These are phyloP conservation scores for Microdon myrmicae DNA, from an alignment of 2,888 invertebrate species.

Conservation along the genomic window DNA sequence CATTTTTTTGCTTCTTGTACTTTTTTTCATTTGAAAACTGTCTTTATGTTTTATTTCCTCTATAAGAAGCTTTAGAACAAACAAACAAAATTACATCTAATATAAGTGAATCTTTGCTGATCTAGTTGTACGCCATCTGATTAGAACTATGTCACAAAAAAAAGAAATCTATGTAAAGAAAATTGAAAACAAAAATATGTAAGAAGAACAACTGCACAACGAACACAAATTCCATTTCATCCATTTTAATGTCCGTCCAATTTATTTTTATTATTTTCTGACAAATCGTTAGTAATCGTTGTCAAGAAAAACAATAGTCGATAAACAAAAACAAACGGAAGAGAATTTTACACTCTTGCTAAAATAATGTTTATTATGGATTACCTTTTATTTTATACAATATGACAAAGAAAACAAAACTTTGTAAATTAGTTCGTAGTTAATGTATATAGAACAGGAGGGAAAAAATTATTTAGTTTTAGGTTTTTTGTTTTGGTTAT, in stretches of 20 bases:
- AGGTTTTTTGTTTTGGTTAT: slow-evolving; percentile 10
- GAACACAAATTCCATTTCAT: too few relatives aligned
- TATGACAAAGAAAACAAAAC: slow-evolving; percentile 10
- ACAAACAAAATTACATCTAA: slow-evolving; percentile 1
- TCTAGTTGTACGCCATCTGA: slow-evolving; percentile 5
- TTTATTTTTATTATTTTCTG: too few relatives aligned
- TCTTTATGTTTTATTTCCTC: slow-evolving; percentile 18
- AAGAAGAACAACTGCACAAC: too few relatives aligned
- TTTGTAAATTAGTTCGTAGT: too few relatives aligned
- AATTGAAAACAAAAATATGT: slow-evolving; percentile 6
- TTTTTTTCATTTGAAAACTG: slow-evolving; percentile 1
- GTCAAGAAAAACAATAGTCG: slow-evolving; percentile 13
- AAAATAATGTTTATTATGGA: slow-evolving; percentile 14
- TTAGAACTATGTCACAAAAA: slow-evolving; percentile 10
- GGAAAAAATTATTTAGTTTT: slow-evolving; percentile 32
- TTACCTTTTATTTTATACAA: slow-evolving; percentile 18
- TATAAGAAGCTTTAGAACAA: slow-evolving; percentile 18
- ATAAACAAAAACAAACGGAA: slow-evolving; percentile 5
- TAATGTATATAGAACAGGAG: too few relatives aligned
- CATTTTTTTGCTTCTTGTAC: slow-evolving; percentile 1
- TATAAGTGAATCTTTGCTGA: background rate
- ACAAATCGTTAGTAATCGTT: slow-evolving; percentile 20
- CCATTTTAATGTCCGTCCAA: too few relatives aligned
- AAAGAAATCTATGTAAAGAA: slow-evolving; percentile 10
- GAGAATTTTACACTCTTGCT: too few relatives aligned